Conservation (phyloP, 2,888 invertebrate species). For the Orgyia antiqua region DNA sequence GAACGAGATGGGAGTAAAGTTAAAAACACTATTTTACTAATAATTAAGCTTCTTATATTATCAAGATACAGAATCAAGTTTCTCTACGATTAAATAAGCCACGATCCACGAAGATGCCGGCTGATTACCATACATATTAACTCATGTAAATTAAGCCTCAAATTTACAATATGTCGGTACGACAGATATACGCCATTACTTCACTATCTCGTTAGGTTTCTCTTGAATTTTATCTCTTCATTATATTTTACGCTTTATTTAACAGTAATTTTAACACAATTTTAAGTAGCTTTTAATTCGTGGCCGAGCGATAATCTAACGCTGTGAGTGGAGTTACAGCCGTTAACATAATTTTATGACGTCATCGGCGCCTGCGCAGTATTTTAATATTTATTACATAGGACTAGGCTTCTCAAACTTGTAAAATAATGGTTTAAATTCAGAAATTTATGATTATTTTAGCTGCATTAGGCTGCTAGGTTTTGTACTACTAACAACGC, state of each 20-base stretch:
- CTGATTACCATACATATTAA: slow-evolving; percentile 4
- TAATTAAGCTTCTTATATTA: no score
- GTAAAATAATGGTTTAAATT: no score
- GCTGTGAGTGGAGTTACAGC: slow-evolving; percentile 10
- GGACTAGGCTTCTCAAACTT: slow-evolving; percentile 1
- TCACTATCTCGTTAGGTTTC: not conserved
- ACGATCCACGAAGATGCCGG: not conserved
- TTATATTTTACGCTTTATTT: slow-evolving; percentile 21
- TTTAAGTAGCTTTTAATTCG: slow-evolving; percentile 20
- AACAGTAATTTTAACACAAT: slow-evolving; percentile 22
- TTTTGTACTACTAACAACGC: no score
- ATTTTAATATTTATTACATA: slow-evolving; percentile 13
- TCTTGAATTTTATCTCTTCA: slow-evolving; percentile 19
- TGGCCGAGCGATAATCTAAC: slow-evolving; percentile 1
- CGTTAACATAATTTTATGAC: slow-evolving; percentile 17
- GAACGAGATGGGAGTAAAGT: no score
- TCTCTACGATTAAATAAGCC: no score
- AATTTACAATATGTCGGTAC: not conserved
- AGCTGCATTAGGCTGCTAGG: no score
- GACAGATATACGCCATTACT: no score
- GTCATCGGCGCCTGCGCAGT: slow-evolving; percentile 21
- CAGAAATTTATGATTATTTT: no score
- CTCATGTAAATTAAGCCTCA: slow-evolving; percentile 1
- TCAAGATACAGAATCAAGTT: no score
- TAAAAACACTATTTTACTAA: no score